phyloP scores from a whole-genome alignment of 2,113 vertebrate genomes.

The Balaenoptera acutorostrata region DNA sequence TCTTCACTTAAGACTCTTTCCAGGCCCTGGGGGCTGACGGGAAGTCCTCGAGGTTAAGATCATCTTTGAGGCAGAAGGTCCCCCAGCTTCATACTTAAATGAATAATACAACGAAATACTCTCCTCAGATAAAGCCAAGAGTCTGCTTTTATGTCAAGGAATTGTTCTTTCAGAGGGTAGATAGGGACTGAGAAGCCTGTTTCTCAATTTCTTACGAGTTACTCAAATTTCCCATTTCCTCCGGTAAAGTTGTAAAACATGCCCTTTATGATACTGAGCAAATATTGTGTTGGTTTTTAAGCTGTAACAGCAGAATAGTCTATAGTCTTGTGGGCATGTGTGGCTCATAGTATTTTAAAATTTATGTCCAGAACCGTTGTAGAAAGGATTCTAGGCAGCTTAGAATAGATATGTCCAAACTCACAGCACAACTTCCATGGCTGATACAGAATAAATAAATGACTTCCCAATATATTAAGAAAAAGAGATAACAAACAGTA shows the following conservation, averaged over 20 bases:
- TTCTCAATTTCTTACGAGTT: background rate
- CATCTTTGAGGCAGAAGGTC: background rate
- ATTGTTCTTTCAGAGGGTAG: background rate
- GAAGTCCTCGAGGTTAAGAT: background rate
- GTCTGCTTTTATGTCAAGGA: background rate
- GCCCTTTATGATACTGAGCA: background rate
- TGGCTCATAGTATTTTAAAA: background rate
- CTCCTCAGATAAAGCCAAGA: background rate
- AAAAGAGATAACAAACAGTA: background rate
- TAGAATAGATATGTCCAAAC: background rate
- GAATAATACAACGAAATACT: background rate
- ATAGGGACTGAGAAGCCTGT: background rate
- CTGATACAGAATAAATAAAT: background rate
- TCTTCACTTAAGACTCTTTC: background rate
- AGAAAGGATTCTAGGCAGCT: background rate
- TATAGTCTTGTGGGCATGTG: background rate
- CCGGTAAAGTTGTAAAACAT: background rate
- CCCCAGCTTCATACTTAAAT: background rate
- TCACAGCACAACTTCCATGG: background rate
- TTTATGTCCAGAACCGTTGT: background rate
- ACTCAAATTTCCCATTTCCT: conserved; percentile 19
- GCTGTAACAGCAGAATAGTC: background rate
- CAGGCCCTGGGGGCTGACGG: background rate
- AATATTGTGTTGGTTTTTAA: background rate
- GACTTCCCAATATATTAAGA: background rate